Evolutionary conservation across 1,140 invertebrate genomes (phyloP).

Genomic region (Macrotrachela quadricornifera): DNA sequence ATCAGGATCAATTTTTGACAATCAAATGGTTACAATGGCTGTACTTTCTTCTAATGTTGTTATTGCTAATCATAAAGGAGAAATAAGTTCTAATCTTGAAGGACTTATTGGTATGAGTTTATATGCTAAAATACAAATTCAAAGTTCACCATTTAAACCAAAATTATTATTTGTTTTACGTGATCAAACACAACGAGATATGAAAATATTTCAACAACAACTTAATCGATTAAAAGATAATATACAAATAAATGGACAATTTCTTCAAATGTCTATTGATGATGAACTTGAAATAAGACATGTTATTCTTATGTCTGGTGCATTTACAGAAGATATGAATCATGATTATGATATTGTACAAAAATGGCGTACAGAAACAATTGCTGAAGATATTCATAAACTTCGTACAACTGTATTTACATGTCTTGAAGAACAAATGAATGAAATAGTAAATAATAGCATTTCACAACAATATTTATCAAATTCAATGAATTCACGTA

Average conservation of each 20-base stretch:
- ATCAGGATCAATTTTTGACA: not conserved
- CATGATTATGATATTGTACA: too few species aligned
- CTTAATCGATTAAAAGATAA: not conserved
- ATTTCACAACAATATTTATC: too few species aligned
- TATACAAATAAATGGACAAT: not conserved
- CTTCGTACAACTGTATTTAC: too few species aligned
- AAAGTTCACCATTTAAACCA: not conserved
- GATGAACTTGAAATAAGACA: not conserved
- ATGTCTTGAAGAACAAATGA: too few species aligned
- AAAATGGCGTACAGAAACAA: too few species aligned
- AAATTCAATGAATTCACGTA: too few species aligned
- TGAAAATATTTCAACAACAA: not conserved
- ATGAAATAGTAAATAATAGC: too few species aligned
- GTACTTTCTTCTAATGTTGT: not conserved
- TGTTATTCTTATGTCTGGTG: not conserved
- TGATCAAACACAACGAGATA: not conserved
- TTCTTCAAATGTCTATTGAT: not conserved
- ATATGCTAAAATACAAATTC: not conserved
- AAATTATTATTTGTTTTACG: not conserved
- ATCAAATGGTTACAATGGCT: slow-evolving; percentile 1
- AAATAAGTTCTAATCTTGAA: not conserved
- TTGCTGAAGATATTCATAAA: too few species aligned
- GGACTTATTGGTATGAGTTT: not conserved
- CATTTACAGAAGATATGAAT: not conserved
- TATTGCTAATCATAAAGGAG: slow-evolving; percentile 1